phyloP scores from a whole-genome alignment of 1,140 invertebrate genomes.

The Cotesia typhae region DNA sequence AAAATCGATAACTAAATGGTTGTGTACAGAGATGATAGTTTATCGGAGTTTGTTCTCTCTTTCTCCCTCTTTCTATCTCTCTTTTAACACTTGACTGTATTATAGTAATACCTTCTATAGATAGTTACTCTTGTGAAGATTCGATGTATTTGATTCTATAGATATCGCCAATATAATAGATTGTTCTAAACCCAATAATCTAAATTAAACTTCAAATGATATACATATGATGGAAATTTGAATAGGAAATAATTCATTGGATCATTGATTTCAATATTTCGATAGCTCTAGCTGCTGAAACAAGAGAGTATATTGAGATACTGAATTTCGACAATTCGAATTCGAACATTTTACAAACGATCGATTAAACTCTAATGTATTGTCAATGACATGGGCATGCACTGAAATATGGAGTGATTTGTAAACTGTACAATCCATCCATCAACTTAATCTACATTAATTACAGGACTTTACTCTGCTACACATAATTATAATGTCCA shows the following conservation, averaged over 20 bases:
- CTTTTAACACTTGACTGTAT: no score
- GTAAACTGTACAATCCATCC: conserved; percentile 27
- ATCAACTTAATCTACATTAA: conserved; percentile 25
- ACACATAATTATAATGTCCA: background rate
- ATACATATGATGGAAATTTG: conserved; percentile 7
- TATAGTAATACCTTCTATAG: no score
- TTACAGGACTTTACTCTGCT: background rate
- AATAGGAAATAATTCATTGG: background rate
- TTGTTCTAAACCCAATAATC: no score
- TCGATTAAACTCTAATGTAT: conserved; percentile 32
- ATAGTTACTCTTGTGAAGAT: no score
- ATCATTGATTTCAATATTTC: conserved; percentile 1
- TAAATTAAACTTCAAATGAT: background rate
- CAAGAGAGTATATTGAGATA: conserved; percentile 7
- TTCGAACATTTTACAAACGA: conserved; percentile 20
- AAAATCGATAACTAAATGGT: conserved; percentile 51
- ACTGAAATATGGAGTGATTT: conserved; percentile 30
- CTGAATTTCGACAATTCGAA: conserved; percentile 24
- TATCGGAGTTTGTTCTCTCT: conserved; percentile 10
- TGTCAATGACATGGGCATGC: conserved; percentile 29
- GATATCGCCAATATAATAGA: no score
- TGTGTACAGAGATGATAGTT: conserved; percentile 39
- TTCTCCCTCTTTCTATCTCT: background rate
- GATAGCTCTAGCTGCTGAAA: background rate
- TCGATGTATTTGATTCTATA: no score